Conservation (phyloP, 1,140 invertebrate genomes). For the Steinernema feltiae region DNA sequence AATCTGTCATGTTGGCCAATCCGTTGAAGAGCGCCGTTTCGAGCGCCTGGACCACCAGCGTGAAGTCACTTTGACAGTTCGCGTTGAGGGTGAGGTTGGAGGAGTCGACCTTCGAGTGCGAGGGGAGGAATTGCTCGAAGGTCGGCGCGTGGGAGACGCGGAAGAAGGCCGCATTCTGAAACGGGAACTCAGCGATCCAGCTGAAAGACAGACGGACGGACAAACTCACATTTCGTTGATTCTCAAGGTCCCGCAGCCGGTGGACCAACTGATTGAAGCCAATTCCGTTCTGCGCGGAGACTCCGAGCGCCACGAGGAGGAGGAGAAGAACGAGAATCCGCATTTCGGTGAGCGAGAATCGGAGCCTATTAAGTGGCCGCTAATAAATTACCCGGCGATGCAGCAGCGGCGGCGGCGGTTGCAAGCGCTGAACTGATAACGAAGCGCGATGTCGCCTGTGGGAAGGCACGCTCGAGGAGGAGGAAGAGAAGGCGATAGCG, state of each 20-base stretch:
- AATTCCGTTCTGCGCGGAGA: neutral
- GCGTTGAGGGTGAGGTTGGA: neutral
- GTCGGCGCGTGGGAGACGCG: neutral
- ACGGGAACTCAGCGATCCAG: too few relatives aligned
- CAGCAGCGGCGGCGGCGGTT: too few relatives aligned
- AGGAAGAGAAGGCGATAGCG: neutral
- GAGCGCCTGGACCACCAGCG: neutral
- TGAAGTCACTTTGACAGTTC: neutral
- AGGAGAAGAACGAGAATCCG: neutral
- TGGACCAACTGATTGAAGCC: neutral
- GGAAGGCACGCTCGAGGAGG: too few relatives aligned
- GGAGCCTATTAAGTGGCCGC: too few relatives aligned
- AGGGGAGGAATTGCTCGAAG: neutral
- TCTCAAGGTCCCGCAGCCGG: neutral
- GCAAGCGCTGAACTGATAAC: neutral
- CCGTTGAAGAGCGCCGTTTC: neutral
- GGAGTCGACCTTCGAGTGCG: too few relatives aligned
- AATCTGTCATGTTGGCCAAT: neutral
- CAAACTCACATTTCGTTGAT: neutral
- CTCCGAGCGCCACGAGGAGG: neutral
- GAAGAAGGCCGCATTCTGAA: neutral
- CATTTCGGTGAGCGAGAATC: too few relatives aligned
- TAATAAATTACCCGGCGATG: neutral
- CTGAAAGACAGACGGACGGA: too few relatives aligned
- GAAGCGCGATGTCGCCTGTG: neutral